Evolutionary conservation across 2,113 vertebrate species (phyloP).

Genomic region (Spilogale gracilis): DNA sequence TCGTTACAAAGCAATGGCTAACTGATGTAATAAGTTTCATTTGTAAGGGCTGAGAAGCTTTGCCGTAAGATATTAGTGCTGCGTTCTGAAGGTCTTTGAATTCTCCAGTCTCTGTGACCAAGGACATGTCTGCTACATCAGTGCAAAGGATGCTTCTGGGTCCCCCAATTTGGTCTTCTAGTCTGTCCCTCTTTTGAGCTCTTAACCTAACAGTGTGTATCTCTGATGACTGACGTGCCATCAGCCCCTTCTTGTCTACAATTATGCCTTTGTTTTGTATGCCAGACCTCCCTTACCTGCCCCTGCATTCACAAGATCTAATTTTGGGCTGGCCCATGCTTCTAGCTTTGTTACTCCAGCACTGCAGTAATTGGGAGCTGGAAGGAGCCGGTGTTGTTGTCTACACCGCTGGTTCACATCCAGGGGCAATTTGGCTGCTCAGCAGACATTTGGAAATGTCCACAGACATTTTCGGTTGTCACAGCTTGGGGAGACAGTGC

Average conservation of each 20-base stretch:
- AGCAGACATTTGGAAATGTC: neutral
- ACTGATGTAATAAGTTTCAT: neutral
- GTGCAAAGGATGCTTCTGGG: neutral
- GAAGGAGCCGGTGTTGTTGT: neutral
- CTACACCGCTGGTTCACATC: neutral
- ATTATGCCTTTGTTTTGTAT: neutral
- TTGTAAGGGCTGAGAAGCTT: neutral
- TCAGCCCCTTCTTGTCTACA: neutral
- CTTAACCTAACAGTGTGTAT: neutral
- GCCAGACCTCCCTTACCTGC: neutral
- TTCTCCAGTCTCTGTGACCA: neutral
- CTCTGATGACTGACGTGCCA: neutral
- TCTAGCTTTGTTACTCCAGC: neutral
- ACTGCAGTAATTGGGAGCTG: too few relatives aligned
- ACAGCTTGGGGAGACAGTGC: neutral
- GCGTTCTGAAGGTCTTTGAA: neutral
- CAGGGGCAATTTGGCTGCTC: neutral
- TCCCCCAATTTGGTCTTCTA: neutral
- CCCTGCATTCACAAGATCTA: neutral
- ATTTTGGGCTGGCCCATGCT: neutral
- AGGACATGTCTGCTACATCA: neutral
- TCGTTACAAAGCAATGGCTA: neutral
- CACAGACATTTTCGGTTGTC: neutral
- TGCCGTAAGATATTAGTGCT: neutral
- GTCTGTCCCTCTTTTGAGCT: neutral